These are phyloP conservation scores for Stictonetta naevosa DNA, from an alignment of 2,113 vertebrate species.

Conservation along the genomic window DNA sequence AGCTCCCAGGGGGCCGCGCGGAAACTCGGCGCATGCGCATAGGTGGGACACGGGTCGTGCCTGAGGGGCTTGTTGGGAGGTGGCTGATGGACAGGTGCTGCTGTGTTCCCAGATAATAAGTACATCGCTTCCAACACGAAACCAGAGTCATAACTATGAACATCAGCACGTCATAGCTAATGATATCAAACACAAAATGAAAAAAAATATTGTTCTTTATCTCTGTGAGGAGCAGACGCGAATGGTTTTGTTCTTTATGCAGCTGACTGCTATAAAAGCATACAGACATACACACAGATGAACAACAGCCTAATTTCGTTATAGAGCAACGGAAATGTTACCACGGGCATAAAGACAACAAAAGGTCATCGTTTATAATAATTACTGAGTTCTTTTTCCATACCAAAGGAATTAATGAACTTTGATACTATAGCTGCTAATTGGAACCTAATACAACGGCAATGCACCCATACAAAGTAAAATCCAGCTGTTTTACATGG, in stretches of 20 bases:
- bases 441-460: neutral
- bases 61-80: neutral
- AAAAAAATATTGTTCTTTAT: neutral
- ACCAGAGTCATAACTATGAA: too few relatives aligned
- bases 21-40: neutral
- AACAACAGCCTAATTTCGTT: neutral
- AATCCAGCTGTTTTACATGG: neutral
- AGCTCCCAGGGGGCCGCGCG: neutral
- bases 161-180: too few relatives aligned
- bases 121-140: too few relatives aligned
- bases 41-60: rapidly evolving
- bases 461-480: neutral
- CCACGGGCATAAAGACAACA: neutral
- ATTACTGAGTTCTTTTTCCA: neutral
- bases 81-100: too few relatives aligned
- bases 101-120: too few relatives aligned
- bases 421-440: neutral
- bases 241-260: neutral
- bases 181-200: too few relatives aligned
- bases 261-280: neutral
- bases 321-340: neutral
- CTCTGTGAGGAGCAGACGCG: neutral
- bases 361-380: neutral
- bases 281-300: rapidly evolving
- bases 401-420: neutral